phyloP scores from a whole-genome alignment of 2,888 invertebrate genomes.

The Scaptomyza flava region DNA sequence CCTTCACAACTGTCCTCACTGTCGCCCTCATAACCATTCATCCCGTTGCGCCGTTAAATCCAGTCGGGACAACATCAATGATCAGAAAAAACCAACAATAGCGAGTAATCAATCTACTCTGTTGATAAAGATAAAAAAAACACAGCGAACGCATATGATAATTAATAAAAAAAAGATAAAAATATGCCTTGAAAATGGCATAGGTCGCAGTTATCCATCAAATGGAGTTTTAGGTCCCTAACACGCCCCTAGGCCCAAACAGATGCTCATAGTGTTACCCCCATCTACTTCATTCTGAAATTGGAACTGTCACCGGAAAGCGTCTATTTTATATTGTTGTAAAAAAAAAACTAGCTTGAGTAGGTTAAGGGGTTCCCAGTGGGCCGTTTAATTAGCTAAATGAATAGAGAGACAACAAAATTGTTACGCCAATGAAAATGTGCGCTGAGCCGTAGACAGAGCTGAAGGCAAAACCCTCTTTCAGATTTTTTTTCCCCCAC shows the following conservation, averaged over 20 bases:
- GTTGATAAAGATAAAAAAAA: slow-evolving; percentile 46
- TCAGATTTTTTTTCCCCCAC: not conserved
- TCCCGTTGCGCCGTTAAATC: no score
- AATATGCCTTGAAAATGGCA: slow-evolving; percentile 12
- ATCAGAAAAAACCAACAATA: slow-evolving; percentile 13
- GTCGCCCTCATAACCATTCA: no score
- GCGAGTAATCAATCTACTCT: slow-evolving; percentile 57
- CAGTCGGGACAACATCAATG: no score
- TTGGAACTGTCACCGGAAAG: slow-evolving; percentile 65
- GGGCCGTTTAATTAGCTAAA: slow-evolving; percentile 75
- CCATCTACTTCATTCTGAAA: slow-evolving; percentile 47
- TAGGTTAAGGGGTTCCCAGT: slow-evolving; percentile 2
- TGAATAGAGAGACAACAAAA: slow-evolving; percentile 60
- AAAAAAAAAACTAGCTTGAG: not conserved
- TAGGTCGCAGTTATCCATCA: slow-evolving; percentile 7
- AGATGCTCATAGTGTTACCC: slow-evolving; percentile 37
- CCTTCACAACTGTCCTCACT: no score
- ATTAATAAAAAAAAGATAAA: slow-evolving; percentile 58
- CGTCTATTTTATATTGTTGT: slow-evolving; percentile 44
- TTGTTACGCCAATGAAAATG: slow-evolving; percentile 73
- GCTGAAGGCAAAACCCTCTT: slow-evolving; percentile 42
- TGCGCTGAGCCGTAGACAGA: slow-evolving; percentile 64
- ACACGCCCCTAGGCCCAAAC: slow-evolving; percentile 27
- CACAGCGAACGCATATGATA: not conserved
- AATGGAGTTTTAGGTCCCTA: not conserved